Conservation (phyloP, 1,140 invertebrate genomes). For the Ceratoteleas bidentatus region DNA sequence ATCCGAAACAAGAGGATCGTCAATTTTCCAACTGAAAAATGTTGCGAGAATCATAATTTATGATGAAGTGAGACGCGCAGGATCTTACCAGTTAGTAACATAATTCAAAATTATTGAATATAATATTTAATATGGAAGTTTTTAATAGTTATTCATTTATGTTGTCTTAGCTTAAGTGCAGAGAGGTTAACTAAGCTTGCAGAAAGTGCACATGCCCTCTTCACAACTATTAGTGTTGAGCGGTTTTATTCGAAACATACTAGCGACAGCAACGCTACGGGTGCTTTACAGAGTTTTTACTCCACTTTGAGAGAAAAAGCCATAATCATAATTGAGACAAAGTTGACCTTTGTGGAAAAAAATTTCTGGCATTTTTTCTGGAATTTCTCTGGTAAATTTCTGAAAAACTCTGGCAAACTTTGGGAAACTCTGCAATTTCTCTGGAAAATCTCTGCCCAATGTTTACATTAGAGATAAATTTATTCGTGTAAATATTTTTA, state of each 20-base stretch:
- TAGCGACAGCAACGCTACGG: neutral
- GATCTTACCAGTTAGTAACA: conserved; percentile 20
- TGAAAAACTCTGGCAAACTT: no score
- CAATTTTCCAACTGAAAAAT: neutral
- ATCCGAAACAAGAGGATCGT: conserved; percentile 3
- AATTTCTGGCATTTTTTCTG: no score
- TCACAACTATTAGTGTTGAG: conserved; percentile 4
- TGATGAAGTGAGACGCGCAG: conserved; percentile 15
- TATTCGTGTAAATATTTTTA: no score
- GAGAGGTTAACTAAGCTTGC: conserved; percentile 18
- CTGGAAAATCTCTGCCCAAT: no score
- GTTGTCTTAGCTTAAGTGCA: conserved; percentile 16
- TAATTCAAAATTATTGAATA: conserved; percentile 3
- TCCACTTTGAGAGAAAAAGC: conserved; percentile 23
- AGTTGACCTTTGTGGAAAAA: no score
- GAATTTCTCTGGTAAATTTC: no score
- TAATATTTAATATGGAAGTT: neutral
- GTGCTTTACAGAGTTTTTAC: conserved; percentile 14
- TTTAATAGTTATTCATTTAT: conserved; percentile 5
- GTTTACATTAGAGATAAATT: no score
- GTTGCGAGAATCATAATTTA: conserved; percentile 19
- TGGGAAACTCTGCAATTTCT: no score
- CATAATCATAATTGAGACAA: conserved; percentile 2
- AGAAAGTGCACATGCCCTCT: conserved; percentile 5
- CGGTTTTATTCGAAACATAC: conserved; percentile 24